A percentile compares a stretch with the other conserved stretches of the same genome.
These are phyloP conservation scores for Digitonthophagus gazella DNA, from an alignment of 2,888 invertebrate species.

Conservation along the genomic window DNA sequence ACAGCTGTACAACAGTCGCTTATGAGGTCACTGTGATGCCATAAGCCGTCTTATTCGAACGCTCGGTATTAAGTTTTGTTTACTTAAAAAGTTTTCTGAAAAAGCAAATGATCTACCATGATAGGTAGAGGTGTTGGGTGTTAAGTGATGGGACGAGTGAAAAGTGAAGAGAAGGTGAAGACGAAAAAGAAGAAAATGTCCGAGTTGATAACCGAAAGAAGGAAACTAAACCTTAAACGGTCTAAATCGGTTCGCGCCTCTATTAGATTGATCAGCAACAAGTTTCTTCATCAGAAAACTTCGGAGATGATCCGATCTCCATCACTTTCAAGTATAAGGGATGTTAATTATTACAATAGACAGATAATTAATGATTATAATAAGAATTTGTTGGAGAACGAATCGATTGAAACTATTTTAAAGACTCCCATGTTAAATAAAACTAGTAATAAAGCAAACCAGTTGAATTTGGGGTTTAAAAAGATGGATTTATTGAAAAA, in stretches of 20 bases:
- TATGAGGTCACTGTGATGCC: not conserved
- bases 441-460: constrained; percentile 27
- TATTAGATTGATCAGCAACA: constrained; percentile 63
- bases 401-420: constrained; percentile 43
- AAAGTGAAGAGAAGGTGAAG: constrained; percentile 34
- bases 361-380: constrained; percentile 25
- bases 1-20: not conserved
- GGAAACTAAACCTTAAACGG: constrained; percentile 53
- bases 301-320: constrained; percentile 39
- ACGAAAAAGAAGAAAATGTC: constrained; percentile 42
- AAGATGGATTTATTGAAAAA: constrained; percentile 35
- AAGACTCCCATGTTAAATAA: constrained; percentile 44
- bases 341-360: constrained; percentile 29
- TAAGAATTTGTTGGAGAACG: constrained; percentile 19
- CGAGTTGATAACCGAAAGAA: constrained; percentile 44
- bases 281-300: constrained; percentile 50
- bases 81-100: not conserved
- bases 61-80: too few relatives aligned
- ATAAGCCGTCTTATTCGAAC: too few relatives aligned
- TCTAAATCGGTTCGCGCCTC: constrained; percentile 71
- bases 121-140: not conserved
- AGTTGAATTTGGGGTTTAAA: constrained; percentile 34
- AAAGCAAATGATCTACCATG: not conserved
- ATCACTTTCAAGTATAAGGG: constrained; percentile 23
- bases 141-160: constrained; percentile 19